Conservation (phyloP, 2,113 vertebrate genomes). For the Equus przewalskii region DNA sequence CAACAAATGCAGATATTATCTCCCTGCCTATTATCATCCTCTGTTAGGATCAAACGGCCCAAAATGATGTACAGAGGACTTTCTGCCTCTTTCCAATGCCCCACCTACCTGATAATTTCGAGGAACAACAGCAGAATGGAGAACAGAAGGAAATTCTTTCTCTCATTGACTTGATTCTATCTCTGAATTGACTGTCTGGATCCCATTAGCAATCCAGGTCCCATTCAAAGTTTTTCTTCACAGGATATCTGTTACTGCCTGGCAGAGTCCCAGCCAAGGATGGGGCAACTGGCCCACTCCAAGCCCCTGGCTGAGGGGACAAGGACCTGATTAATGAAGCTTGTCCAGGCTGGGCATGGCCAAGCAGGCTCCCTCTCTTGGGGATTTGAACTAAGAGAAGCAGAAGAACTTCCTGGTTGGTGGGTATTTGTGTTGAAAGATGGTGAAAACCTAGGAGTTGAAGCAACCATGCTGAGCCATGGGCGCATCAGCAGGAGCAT, state of each 20-base stretch:
- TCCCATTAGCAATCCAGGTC: not conserved
- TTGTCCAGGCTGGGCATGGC: not conserved
- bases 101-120: not conserved
- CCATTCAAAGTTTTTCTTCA: not conserved
- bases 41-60: not conserved
- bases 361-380: not conserved
- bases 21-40: not conserved
- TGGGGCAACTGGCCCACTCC: too few relatives aligned
- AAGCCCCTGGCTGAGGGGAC: not conserved
- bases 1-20: too few relatives aligned
- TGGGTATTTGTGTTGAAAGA: not conserved
- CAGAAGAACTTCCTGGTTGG: not conserved
- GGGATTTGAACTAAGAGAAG: not conserved
- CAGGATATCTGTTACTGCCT: not conserved
- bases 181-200: not conserved
- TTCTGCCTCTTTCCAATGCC: not conserved
- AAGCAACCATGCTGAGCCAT: not conserved
- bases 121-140: not conserved
- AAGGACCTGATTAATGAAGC: not conserved
- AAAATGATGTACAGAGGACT: not conserved
- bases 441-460: not conserved
- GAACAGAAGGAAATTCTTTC: not conserved
- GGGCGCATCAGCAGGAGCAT: not conserved
- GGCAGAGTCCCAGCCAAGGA: not conserved
- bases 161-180: not conserved